Conservation (phyloP, 2,888 invertebrate genomes). For the Stenodera caucasica region DNA sequence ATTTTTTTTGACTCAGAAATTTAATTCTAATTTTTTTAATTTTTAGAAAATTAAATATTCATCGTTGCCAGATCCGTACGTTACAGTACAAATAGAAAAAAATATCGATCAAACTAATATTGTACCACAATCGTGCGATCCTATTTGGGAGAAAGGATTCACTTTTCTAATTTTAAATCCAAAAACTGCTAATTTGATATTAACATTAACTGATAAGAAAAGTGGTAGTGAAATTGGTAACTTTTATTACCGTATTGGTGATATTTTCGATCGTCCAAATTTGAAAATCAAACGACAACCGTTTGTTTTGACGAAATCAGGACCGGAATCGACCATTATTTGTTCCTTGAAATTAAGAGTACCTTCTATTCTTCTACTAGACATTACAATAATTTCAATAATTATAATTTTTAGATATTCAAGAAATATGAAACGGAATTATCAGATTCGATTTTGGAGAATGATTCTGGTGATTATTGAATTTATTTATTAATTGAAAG, state of each 20-base stretch:
- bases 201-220: conserved; percentile 83
- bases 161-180: conserved; percentile 91
- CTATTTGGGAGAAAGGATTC: conserved; percentile 93
- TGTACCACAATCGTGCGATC: conserved; percentile 78
- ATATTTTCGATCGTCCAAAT: conserved; percentile 69
- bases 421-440: conserved; percentile 36
- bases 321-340: conserved; percentile 75
- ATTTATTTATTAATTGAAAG: not conserved
- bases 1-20: conserved; percentile 58
- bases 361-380: conserved; percentile 34
- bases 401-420: conserved; percentile 39
- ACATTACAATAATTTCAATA: conserved; percentile 9
- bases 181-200: conserved; percentile 78
- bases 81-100: conserved; percentile 77
- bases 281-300: conserved; percentile 76
- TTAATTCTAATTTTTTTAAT: conserved; percentile 50
- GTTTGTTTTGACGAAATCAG: conserved; percentile 73
- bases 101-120: conserved; percentile 71
- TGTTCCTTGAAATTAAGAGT: conserved; percentile 77
- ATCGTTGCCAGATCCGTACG: conserved; percentile 80
- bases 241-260: conserved; percentile 68
- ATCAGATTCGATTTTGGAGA: not conserved
- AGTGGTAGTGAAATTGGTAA: conserved; percentile 73
- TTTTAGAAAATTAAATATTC: conserved; percentile 64
- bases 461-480: not conserved